phyloP scores from a whole-genome alignment of 1,140 invertebrate species.

The Eupristina koningsbergeri region DNA sequence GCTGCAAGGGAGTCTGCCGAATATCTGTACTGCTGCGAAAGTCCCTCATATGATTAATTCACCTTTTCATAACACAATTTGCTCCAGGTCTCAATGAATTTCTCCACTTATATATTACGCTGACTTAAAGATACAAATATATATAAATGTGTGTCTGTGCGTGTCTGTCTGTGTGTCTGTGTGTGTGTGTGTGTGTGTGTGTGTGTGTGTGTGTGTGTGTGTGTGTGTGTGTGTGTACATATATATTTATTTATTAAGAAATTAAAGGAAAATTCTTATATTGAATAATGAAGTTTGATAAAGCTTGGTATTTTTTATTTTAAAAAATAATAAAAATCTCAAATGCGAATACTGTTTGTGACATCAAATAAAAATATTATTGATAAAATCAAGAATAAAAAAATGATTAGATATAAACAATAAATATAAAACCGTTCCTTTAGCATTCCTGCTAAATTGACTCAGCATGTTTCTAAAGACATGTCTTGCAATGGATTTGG shows the following conservation, averaged over 20 bases:
- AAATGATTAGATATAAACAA: slow-evolving; percentile 1
- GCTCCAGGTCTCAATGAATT: slow-evolving; percentile 9
- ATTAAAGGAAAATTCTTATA: not conserved
- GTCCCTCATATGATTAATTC: slow-evolving; percentile 4
- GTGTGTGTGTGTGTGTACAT: no score
- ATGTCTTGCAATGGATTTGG: not conserved
- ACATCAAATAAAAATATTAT: not conserved
- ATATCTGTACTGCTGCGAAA: slow-evolving; percentile 59
- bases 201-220: no score
- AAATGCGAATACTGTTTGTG: not conserved
- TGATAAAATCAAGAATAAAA: not conserved
- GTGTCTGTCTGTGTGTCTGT: no score
- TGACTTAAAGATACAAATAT: not conserved
- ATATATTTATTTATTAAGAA: not conserved
- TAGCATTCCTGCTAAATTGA: slow-evolving; percentile 21
- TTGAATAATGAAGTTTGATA: not conserved
- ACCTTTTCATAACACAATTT: slow-evolving; percentile 9
- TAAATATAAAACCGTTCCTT: slow-evolving; percentile 26
- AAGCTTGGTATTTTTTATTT: not conserved
- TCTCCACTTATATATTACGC: not conserved
- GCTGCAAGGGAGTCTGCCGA: slow-evolving; percentile 65
- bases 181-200: no score
- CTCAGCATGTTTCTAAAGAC: slow-evolving; percentile 17
- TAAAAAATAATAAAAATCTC: not conserved
- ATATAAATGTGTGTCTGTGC: no score